A percentile compares a stretch with the other conserved stretches of the same genome.
These are phyloP conservation scores for Drosophila varians DNA, from an alignment of 1,140 invertebrate genomes.

Conservation along the genomic window DNA sequence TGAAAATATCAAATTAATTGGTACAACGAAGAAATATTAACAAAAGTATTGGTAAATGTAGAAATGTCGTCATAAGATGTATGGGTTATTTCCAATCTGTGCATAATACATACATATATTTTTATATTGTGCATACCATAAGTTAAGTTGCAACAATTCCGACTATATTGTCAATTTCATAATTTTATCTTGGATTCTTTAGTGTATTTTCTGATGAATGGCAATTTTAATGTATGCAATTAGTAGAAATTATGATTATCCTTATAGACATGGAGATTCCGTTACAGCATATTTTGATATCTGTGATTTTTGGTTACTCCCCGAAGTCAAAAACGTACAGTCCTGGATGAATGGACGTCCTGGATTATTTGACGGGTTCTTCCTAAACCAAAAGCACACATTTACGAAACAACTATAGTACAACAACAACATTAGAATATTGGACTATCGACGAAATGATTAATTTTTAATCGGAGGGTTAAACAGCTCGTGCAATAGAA, in stretches of 20 bases:
- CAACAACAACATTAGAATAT: background rate
- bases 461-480: background rate
- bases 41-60: background rate
- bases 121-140: too few species aligned
- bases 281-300: too few species aligned
- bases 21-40: background rate
- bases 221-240: too few species aligned
- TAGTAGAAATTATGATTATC: too few species aligned
- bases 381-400: background rate
- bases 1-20: background rate
- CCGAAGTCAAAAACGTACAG: background rate
- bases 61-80: background rate
- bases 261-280: too few species aligned
- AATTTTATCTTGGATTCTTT: too few species aligned
- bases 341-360: background rate
- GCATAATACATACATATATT: background rate
- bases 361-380: background rate
- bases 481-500: constrained; percentile 1
- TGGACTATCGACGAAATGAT: background rate
- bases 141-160: too few species aligned
- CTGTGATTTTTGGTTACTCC: background rate
- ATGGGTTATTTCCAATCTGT: background rate
- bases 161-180: too few species aligned
- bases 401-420: background rate
- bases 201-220: too few species aligned